Base-by-base conservation (phyloP, 2,888 invertebrate species). In the Atherix ibis region DNA sequence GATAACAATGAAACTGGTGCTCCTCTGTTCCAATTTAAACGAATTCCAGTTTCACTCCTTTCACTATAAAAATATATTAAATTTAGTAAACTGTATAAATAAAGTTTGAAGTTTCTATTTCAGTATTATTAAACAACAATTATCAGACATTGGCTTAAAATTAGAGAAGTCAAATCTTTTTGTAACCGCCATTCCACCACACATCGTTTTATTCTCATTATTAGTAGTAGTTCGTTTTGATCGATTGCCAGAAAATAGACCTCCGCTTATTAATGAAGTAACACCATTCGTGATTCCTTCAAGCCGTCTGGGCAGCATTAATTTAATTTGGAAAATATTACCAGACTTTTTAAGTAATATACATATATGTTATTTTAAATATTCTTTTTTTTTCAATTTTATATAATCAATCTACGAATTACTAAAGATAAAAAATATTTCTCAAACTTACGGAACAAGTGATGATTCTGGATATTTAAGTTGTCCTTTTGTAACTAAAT, bases 401-500 rank as follows among this genome's bases (percentile, higher is more conserved):
- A n/a, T n/a, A n/a, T n/a, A n/a, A n/a, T n/a, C n/a, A n/a, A n/a
- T n/a, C n/a, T n/a, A n/a, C n/a, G n/a, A n/a, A n/a, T n/a, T n/a
- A 18, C 3, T 10, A 19, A 15, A 8, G 13, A 8, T 13, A 22
- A 19, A 12, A 28, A 14, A 34, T 9, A n/a, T n/a, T n/a, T n/a
- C n/a, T 3, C 10, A 27, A 14, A 76, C 83, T 82, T 66, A 87
- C 87, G 84, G 82, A 45, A 84, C 79, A 44, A 87, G 55, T 5
- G 87, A 87, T 10, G 75, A 71, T 10, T 73, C 66, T 15, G 88
- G 85, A 54, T 87, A 88, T n/a, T 74, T 70, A 36, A 88, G 58
- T 50, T 83, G 79, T 2, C 87, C 87, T 38, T 76, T 67, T 2
- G 76, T 67, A 27, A 87, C 62, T 4, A 76, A 75, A 49, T 82